A percentile compares a stretch with the other conserved stretches of the same genome.
These are phyloP conservation scores for Boloria selene DNA, from an alignment of 2,888 invertebrate species.

Conservation along the genomic window DNA sequence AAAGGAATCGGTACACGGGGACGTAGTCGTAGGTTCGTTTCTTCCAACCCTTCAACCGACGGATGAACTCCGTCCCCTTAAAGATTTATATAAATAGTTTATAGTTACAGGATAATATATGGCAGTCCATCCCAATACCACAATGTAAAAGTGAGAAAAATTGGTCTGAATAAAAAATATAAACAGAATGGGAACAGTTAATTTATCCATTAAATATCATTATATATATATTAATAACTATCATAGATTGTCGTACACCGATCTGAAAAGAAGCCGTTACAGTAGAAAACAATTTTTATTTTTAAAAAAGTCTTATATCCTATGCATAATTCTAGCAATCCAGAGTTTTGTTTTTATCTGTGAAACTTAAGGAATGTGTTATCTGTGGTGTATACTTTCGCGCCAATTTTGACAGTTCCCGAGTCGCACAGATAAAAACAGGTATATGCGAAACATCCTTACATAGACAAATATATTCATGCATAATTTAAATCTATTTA, in stretches of 20 bases:
- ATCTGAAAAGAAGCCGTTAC: constrained; percentile 75
- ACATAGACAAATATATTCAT: constrained; percentile 65
- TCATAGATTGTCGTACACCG: constrained; percentile 64
- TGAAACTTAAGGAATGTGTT: constrained; percentile 46
- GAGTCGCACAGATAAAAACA: constrained; percentile 56
- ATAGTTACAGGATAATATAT: constrained; percentile 70
- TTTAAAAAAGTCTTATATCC: constrained; percentile 70
- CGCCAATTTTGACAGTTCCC: constrained; percentile 48
- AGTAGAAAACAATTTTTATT: constrained; percentile 72
- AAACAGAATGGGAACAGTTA: constrained; percentile 58
- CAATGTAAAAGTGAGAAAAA: constrained; percentile 76
- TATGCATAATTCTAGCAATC: constrained; percentile 73
- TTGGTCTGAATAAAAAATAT: constrained; percentile 74
- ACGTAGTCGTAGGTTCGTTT: neutral
- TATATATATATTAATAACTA: constrained; percentile 52
- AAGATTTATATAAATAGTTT: constrained; percentile 41
- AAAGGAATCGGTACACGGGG: constrained; percentile 32
- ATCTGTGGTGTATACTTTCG: constrained; percentile 33
- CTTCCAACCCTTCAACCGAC: neutral
- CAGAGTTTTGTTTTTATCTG: constrained; percentile 59
- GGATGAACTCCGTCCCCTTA: constrained; percentile 39
- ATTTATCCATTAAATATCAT: constrained; percentile 65
- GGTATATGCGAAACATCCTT: constrained; percentile 54
- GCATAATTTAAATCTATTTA: constrained; percentile 41
- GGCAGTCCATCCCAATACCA: constrained; percentile 76